Evolutionary conservation across 2,888 invertebrate genomes (phyloP).

Genomic region (Tyria jacobaeae): DNA sequence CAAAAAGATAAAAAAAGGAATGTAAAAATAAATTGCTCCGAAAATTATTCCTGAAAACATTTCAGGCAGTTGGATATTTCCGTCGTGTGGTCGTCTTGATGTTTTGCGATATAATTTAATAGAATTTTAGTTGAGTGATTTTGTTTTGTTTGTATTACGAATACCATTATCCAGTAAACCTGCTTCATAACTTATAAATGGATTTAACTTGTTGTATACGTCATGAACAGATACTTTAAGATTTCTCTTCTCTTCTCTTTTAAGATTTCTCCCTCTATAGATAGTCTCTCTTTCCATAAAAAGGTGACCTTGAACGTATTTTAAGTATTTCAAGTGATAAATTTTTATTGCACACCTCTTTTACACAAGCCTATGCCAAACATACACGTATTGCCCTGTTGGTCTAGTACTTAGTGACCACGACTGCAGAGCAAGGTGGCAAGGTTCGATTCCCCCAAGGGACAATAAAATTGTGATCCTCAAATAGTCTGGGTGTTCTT

Average conservation of each 20-base stretch:
- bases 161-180: slow-evolving; percentile 6
- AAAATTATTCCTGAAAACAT: slow-evolving; percentile 38
- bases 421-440: too few relatives aligned
- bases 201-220: too few relatives aligned
- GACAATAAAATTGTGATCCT: too few relatives aligned
- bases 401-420: too few relatives aligned
- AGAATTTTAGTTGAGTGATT: slow-evolving; percentile 25
- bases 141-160: slow-evolving; percentile 10
- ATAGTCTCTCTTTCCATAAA: neutral
- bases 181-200: slow-evolving; percentile 1
- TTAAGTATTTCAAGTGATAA: neutral
- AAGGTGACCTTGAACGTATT: neutral
- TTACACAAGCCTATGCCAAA: neutral
- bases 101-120: slow-evolving; percentile 20
- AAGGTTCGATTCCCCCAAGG: too few relatives aligned
- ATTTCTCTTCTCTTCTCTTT: too few relatives aligned
- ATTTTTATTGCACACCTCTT: too few relatives aligned
- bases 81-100: slow-evolving; percentile 33
- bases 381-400: too few relatives aligned
- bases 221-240: too few relatives aligned
- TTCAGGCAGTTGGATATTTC: slow-evolving; percentile 26
- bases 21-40: slow-evolving; percentile 43
- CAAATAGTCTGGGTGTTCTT: too few relatives aligned
- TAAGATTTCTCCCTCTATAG: too few relatives aligned
- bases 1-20: slow-evolving; percentile 47